Evolutionary conservation across 2,113 vertebrate species (phyloP).

Genomic region (Etheostoma spectabile): DNA sequence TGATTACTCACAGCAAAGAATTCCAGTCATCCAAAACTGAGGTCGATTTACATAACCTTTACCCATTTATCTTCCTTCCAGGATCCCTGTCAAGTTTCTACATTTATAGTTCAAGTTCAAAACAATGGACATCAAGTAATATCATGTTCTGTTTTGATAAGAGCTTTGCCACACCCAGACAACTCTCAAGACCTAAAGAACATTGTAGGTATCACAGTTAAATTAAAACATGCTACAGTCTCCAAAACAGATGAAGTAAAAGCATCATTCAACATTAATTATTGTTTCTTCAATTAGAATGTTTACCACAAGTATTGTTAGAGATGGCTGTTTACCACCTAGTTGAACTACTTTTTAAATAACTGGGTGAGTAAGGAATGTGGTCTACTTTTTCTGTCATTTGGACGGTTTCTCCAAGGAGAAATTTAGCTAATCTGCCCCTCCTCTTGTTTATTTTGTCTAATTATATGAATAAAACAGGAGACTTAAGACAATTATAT

Average conservation of each 20-base stretch:
- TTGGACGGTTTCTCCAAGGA: neutral
- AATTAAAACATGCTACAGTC: neutral
- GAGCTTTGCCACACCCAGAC: neutral
- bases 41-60: constrained; percentile 3
- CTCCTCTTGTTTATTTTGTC: neutral
- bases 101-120: neutral
- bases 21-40: neutral
- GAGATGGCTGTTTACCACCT: neutral
- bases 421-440: neutral
- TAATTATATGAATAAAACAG: neutral
- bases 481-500: neutral
- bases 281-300: neutral
- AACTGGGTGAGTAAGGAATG: neutral
- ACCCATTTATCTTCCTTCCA: neutral
- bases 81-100: neutral
- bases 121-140: neutral
- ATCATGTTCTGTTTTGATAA: neutral
- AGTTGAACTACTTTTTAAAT: neutral
- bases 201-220: too few relatives aligned
- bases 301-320: neutral
- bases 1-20: neutral
- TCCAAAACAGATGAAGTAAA: neutral
- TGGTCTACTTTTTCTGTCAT: too few relatives aligned
- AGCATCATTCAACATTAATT: neutral
- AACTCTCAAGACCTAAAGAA: neutral